These are phyloP conservation scores for Nymphalis urticae DNA, from an alignment of 2,888 invertebrate species.

Conservation along the genomic window DNA sequence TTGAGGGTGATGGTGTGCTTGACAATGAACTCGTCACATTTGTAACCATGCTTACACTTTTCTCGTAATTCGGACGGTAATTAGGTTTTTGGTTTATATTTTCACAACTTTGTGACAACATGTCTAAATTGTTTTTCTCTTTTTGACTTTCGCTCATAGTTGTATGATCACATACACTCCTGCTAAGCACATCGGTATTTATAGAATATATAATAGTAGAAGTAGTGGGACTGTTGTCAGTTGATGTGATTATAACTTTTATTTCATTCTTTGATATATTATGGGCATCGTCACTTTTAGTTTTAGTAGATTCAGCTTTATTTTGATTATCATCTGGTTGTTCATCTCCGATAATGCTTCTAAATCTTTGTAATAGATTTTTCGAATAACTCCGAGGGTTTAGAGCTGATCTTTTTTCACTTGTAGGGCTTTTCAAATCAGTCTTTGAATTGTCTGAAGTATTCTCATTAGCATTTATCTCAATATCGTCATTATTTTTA, in stretches of 20 bases:
- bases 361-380: constrained; percentile 74
- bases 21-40: constrained; percentile 55
- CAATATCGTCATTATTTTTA: constrained; percentile 63
- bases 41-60: constrained; percentile 65
- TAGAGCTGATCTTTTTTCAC: constrained; percentile 67
- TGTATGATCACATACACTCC: constrained; percentile 67
- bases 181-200: constrained; percentile 62
- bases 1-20: constrained; percentile 58
- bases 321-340: constrained; percentile 66
- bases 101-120: constrained; percentile 69
- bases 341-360: constrained; percentile 77
- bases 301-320: constrained; percentile 47
- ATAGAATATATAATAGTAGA: constrained; percentile 54
- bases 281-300: constrained; percentile 44
- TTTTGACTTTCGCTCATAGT: constrained; percentile 66
- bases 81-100: constrained; percentile 62
- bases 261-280: constrained; percentile 59
- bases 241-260: constrained; percentile 69
- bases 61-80: constrained; percentile 58
- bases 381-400: constrained; percentile 75
- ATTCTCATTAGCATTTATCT: constrained; percentile 73
- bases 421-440: constrained; percentile 67
- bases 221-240: constrained; percentile 60
- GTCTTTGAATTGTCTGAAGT: constrained; percentile 61
- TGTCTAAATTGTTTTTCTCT: constrained; percentile 68